phyloP scores from a whole-genome alignment of 37 sponge, comb jelly and placozoan species.

The Tethya wilhelma region DNA sequence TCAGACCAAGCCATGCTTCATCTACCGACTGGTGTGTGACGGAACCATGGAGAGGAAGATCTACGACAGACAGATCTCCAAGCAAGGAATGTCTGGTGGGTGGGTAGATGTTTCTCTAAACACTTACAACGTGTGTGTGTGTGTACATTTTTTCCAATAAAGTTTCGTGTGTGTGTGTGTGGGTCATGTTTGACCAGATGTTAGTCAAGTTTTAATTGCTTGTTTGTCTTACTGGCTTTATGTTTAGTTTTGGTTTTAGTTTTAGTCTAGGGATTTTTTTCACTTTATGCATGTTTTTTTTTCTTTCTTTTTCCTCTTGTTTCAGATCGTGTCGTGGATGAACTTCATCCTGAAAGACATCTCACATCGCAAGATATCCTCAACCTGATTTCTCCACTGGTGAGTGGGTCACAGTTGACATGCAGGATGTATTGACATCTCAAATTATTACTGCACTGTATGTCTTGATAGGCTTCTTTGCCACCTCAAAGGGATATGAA shows the following conservation, averaged over 20 bases:
- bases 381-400: conserved; percentile 58
- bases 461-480: conserved; percentile 40
- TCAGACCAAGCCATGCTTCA: conserved; percentile 83
- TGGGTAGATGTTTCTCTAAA: not conserved
- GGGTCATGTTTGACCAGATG: too few species aligned
- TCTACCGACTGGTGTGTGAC: conserved; percentile 94
- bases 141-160: too few species aligned
- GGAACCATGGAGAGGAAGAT: conserved; percentile 93
- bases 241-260: not conserved
- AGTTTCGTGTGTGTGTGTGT: too few species aligned
- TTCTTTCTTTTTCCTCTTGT: not conserved
- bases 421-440: not conserved
- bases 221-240: too few species aligned
- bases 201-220: too few species aligned
- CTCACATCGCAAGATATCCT: conserved; percentile 70
- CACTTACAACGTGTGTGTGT: too few species aligned
- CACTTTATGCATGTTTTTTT: too few species aligned
- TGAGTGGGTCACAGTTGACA: conserved; percentile 4
- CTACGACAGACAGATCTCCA: conserved; percentile 95
- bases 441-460: not conserved
- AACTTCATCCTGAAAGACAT: conserved; percentile 81
- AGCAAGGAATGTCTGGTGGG: conserved; percentile 86
- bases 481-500: conserved; percentile 44
- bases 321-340: conserved; percentile 90
- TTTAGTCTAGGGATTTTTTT: too few species aligned